A percentile compares a stretch with the other conserved stretches of the same genome.
Conservation (phyloP, 1,140 invertebrate species). For the Scaptomyza montana region DNA sequence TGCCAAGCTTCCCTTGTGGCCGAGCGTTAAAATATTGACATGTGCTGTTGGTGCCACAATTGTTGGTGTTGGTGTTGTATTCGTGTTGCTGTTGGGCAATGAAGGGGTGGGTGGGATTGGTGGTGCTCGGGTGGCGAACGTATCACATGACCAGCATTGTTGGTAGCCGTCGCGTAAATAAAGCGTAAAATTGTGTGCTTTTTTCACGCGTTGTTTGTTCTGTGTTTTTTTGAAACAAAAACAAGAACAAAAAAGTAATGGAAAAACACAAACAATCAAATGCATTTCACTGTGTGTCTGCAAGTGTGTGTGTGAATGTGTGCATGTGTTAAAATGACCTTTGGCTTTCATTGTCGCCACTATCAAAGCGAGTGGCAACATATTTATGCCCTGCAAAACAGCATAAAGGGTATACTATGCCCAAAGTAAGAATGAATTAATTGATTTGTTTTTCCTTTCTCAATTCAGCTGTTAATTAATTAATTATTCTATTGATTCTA, state of each 20-base stretch:
- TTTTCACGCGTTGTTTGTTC: constrained; percentile 52
- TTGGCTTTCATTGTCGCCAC: constrained; percentile 66
- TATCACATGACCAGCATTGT: constrained; percentile 64
- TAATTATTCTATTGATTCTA: too few relatives aligned
- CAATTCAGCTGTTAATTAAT: too few relatives aligned
- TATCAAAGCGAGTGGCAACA: constrained; percentile 13
- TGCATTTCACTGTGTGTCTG: constrained; percentile 60
- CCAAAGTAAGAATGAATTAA: not conserved
- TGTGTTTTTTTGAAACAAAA: constrained; percentile 34
- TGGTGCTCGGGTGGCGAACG: constrained; percentile 5
- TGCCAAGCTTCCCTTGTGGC: constrained; percentile 49
- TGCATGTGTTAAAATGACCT: constrained; percentile 68
- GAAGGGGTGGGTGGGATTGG: not conserved
- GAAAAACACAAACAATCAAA: constrained; percentile 73
- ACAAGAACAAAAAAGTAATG: constrained; percentile 59
- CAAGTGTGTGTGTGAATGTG: constrained; percentile 10
- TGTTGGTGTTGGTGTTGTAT: constrained; percentile 1
- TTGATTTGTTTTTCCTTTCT: too few relatives aligned
- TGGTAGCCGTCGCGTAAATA: constrained; percentile 63
- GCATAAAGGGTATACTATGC: not conserved
- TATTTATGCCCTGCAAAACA: not conserved
- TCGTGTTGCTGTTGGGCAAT: not conserved
- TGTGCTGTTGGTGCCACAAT: constrained; percentile 40
- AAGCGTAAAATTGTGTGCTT: constrained; percentile 75
- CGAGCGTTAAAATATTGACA: constrained; percentile 76